Evolutionary conservation across 2,113 vertebrate species (phyloP).

Genomic region (Motacilla alba): DNA sequence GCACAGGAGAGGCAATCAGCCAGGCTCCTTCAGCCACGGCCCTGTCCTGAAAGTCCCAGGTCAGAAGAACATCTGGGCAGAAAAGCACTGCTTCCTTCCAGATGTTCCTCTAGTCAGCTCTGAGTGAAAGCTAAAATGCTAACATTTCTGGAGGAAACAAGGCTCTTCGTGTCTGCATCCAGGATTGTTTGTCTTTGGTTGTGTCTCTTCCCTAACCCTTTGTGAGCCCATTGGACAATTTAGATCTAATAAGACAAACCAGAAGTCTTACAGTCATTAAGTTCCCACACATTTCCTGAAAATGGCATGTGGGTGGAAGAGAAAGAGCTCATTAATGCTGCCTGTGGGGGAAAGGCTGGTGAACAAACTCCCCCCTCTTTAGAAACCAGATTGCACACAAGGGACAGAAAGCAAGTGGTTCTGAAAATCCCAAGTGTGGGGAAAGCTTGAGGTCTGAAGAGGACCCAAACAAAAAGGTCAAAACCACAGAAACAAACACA

Average conservation of each 20-base stretch:
- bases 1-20: background rate
- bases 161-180: background rate
- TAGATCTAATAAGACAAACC: background rate
- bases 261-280: background rate
- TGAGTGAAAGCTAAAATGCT: background rate
- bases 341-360: background rate
- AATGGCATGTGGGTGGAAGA: background rate
- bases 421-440: background rate
- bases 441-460: background rate
- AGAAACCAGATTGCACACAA: background rate
- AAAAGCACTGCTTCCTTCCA: background rate
- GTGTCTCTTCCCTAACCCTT: background rate
- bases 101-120: background rate
- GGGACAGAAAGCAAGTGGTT: background rate
- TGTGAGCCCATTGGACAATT: background rate
- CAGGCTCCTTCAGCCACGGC: background rate
- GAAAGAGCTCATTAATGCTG: slow-evolving; percentile 6
- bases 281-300: background rate
- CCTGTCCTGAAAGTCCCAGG: background rate
- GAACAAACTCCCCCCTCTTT: background rate
- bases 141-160: background rate
- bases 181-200: background rate
- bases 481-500: background rate
- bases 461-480: background rate
- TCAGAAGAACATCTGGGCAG: background rate